Evolutionary conservation across 2,113 vertebrate species (phyloP), one percentile per base, ranked within the genome.

Genomic region (Uria aalge): DNA sequence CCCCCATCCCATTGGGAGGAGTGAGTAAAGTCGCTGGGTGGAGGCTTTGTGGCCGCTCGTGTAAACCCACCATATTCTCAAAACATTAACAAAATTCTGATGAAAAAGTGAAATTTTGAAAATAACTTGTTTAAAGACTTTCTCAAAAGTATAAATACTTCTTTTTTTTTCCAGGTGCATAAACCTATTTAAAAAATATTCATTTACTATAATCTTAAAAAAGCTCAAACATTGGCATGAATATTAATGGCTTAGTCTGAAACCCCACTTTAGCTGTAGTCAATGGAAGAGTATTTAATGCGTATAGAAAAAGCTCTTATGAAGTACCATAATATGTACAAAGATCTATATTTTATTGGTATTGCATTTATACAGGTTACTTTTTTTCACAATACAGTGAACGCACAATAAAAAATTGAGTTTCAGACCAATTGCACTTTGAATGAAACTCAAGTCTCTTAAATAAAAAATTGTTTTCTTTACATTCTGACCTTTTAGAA

Each of bases 221-320:
- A 32, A 2, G 1, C 3, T 1, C 8, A 53, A 74, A 30, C 0
- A 43, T 24, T 85, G 16, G 41, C 14, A 50, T 17, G 2, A 56
- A 26, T 40, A 62, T 15, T 75, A 40, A 52, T 59, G 57, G 4
- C 5, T 76, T 48, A 1, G 2, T 73, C 72, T 84, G 5, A 5
- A 36, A n/a, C 3, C 3, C 23, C 38, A 53, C 47, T 57, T 95
- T 66, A 71, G 32, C 7, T 34, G 15, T 30, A 59, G 21, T 36
- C 8, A 63, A 6, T 53, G 15, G 12, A 53, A 86, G 7, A 34
- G 3, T 43, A 53, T 72, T 62, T 2, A 75, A 32, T 21, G 5
- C 2, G 29, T 47, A 11, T 29, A 71, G 18, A 63, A 59, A 77
- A 60, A 50, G 2, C 6, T 71, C 5, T 47, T 66, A 38, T 11